A percentile compares a stretch with the other conserved stretches of the same genome.
Conservation (phyloP, 2,797 vertebrate species). For the Botia kubotai region DNA sequence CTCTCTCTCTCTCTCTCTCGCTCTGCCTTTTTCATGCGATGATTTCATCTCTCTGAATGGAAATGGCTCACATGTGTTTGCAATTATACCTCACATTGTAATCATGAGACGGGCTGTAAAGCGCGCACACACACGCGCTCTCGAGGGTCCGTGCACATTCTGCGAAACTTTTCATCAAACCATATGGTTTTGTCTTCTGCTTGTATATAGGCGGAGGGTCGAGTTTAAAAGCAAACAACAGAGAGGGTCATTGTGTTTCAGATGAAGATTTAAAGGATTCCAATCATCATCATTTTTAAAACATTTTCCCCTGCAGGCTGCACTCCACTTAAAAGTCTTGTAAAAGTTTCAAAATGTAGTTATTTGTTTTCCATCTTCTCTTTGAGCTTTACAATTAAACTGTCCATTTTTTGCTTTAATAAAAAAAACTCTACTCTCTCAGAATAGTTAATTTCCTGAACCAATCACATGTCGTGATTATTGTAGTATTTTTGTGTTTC, state of each 20-base stretch:
- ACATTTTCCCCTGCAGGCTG: too few species aligned
- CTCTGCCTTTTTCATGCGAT: conserved; percentile 56
- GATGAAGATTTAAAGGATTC: not conserved
- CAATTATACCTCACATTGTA: conserved; percentile 62
- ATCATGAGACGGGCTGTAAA: conserved; percentile 55
- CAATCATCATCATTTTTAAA: conserved; percentile 20
- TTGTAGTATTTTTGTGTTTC: too few species aligned
- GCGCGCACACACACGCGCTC: conserved; percentile 40
- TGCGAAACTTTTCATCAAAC: conserved; percentile 50
- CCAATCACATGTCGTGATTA: too few species aligned
- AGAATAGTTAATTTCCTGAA: not conserved
- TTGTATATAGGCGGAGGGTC: conserved; percentile 34
- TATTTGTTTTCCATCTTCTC: not conserved
- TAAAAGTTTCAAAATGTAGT: not conserved
- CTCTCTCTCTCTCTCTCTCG: conserved; percentile 31
- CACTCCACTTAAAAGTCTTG: not conserved
- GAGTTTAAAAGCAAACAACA: conserved; percentile 48
- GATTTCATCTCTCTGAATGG: conserved; percentile 62
- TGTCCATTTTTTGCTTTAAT: not conserved
- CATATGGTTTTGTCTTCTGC: conserved; percentile 48
- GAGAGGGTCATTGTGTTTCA: conserved; percentile 24
- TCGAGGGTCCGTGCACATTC: conserved; percentile 47
- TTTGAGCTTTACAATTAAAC: not conserved
- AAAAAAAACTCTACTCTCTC: too few species aligned
- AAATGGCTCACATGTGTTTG: conserved; percentile 63